Evolutionary conservation across 2,888 invertebrate genomes (phyloP).

Genomic region (Platynereis dumerilii): DNA sequence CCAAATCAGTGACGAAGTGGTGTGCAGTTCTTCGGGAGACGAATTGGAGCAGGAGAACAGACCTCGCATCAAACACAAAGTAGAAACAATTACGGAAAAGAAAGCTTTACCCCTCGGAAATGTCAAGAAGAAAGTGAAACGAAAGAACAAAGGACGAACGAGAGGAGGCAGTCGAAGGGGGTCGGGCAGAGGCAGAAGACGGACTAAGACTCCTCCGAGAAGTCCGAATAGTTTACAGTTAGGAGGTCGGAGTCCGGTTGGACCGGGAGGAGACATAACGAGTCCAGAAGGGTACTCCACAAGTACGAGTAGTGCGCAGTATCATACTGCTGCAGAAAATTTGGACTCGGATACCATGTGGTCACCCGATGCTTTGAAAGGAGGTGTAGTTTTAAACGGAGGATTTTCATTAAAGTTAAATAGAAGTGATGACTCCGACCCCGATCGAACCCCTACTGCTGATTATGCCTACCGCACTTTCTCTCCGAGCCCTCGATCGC

Average conservation of each 20-base stretch:
- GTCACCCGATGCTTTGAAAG: not conserved
- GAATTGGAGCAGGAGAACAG: not conserved
- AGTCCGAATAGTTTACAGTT: too few relatives aligned
- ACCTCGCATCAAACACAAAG: not conserved
- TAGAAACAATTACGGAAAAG: constrained; percentile 2
- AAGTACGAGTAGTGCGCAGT: constrained; percentile 2
- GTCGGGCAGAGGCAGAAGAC: too few relatives aligned
- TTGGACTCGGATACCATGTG: not conserved
- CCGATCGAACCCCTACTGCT: not conserved
- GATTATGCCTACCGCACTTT: not conserved
- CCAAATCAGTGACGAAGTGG: constrained; percentile 2
- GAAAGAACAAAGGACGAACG: not conserved
- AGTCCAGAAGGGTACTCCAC: too few relatives aligned
- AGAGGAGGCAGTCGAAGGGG: not conserved
- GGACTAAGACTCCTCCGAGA: too few relatives aligned
- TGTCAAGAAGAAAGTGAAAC: not conserved
- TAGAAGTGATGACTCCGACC: not conserved
- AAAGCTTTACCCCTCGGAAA: constrained; percentile 3
- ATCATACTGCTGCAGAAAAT: not conserved
- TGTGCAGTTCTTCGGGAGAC: not conserved
- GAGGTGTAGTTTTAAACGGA: not conserved
- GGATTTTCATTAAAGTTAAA: not conserved
- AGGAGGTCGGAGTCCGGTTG: too few relatives aligned
- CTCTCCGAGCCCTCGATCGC: not conserved
- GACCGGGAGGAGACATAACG: too few relatives aligned